A percentile compares a stretch with the other conserved stretches of the same genome.
Conservation (phyloP, 1,140 invertebrate species). For the Lepidostoma basale region DNA sequence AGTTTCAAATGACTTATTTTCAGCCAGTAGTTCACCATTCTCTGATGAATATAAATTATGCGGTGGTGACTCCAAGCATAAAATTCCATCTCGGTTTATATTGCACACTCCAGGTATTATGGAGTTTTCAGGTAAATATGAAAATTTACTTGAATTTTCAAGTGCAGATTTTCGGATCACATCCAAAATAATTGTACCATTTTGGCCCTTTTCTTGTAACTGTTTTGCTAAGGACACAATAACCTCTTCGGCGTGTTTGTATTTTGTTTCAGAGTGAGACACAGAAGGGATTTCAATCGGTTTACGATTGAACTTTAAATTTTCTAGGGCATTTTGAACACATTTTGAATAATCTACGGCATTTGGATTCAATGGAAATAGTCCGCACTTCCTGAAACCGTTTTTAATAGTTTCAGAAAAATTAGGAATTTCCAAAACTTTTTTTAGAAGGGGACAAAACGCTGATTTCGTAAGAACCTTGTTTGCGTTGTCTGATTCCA, state of each 20-base stretch:
- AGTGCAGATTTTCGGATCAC: neutral
- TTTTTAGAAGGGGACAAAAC: too few species aligned
- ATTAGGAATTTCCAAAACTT: too few species aligned
- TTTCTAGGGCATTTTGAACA: neutral
- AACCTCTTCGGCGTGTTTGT: neutral
- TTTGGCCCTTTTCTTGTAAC: neutral
- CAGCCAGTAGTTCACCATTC: neutral
- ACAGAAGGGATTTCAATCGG: conserved; percentile 1
- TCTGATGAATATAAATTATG: neutral
- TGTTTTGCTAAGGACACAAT: neutral
- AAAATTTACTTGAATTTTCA: neutral
- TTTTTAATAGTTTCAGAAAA: too few species aligned
- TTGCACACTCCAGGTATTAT: neutral
- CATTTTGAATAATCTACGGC: too few species aligned
- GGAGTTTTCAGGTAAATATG: neutral
- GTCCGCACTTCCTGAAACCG: too few species aligned
- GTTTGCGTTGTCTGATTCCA: too few species aligned
- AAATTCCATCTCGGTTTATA: neutral
- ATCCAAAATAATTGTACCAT: neutral
- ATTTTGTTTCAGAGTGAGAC: neutral
- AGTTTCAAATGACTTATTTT: neutral
- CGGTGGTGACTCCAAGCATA: neutral
- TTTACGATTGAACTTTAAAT: neutral
- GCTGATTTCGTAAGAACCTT: too few species aligned
- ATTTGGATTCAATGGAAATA: too few species aligned